Evolutionary conservation across 1,140 invertebrate genomes (phyloP).

Genomic region (Subanguina moxae): DNA sequence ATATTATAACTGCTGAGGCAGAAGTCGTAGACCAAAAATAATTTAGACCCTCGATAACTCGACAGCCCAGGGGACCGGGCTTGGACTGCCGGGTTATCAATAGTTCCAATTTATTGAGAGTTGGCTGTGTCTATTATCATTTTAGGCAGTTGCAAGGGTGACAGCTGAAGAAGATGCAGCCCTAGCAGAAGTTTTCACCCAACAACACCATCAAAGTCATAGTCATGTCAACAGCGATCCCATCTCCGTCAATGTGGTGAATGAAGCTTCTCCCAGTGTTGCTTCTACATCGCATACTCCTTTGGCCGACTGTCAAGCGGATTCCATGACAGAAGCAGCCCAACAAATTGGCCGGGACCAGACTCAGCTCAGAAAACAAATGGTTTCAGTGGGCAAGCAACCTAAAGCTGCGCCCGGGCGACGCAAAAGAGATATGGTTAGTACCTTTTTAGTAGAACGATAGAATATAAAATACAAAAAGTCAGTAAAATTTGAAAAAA

Average conservation of each 20-base stretch:
- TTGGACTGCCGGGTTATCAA: not conserved
- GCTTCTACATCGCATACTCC: not conserved
- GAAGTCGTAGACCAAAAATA: no score
- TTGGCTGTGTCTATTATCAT: not conserved
- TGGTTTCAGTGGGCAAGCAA: conserved; percentile 48
- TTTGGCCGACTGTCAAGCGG: not conserved
- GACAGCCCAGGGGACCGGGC: not conserved
- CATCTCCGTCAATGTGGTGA: not conserved
- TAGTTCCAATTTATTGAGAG: not conserved
- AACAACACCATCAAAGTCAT: conserved; percentile 12
- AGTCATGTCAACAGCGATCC: not conserved
- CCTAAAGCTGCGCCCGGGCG: conserved; percentile 36
- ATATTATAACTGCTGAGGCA: no score
- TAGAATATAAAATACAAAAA: no score
- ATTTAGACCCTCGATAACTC: conserved; percentile 7
- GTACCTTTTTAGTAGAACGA: no score
- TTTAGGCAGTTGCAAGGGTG: conserved; percentile 7
- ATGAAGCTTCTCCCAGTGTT: not conserved
- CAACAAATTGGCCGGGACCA: not conserved
- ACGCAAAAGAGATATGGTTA: conserved; percentile 48
- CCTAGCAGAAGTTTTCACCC: conserved; percentile 2
- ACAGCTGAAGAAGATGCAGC: conserved; percentile 23
- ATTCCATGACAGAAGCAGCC: not conserved
- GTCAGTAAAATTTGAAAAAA: no score
- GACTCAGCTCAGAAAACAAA: conserved; percentile 27